Evolutionary conservation across 2,113 vertebrate species (phyloP), one percentile per base, ranked within the genome.

Genomic region (Apaloderma vittatum): DNA sequence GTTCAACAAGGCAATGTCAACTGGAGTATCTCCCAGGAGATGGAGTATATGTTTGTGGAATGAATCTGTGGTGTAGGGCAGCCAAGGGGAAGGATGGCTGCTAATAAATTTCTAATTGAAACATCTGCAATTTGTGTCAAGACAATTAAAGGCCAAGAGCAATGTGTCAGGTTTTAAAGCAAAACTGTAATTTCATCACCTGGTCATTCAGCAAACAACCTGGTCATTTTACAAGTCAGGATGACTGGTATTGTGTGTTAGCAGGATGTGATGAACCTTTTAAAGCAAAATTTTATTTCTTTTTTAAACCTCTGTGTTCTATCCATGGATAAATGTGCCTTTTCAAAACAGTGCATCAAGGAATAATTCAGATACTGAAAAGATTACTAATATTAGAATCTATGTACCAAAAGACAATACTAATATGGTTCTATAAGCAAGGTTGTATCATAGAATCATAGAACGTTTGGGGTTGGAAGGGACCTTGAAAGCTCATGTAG

Each of bases 91-190:
- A 85, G 49, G 66, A 61, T 13, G 65, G 9, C 30, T 85, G 26
- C 46, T 76, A 89, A 58, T 67, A 86, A 79, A 85, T 75, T 58
- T 73, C 27, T 88, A 87, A 91, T 94, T 94, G 93, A 73, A 90
- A 88, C 37, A 51, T 61, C 40, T 86, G 49, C 12, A 54, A 43
- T 91, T 91, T 86, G 27, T 88, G 54, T 88, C 55, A 76, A 76
- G 70, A 46, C 48, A 83, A 96, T 96, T 96, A 94, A 89, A 96
- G 71, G 63, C 85, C 71, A 88, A 30, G 2, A 4, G 29, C 21
- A 11, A 9, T 15, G n/a, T 20, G 71, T 51, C 82, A 85, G 23
- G 37, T 46, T 95, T 94, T 76, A 86, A 94, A 94, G 59, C 20
- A 90, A 79, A 87, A 55, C 86, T 90, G 11, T 76, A 79, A 68